Conservation (phyloP, 2,797 vertebrate species). For the Chelon auratus region DNA sequence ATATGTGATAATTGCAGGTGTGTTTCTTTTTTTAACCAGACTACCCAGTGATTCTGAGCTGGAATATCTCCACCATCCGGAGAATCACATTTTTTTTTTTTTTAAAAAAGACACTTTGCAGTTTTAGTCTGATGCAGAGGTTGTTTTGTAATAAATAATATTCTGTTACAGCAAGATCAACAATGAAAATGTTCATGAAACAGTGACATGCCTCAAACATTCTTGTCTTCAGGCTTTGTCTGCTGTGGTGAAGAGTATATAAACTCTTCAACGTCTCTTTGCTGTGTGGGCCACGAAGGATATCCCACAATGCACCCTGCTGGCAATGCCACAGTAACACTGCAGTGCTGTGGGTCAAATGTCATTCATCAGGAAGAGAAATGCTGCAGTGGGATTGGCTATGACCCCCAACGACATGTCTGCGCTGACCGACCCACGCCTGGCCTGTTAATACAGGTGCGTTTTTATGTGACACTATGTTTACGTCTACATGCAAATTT, state of each 20-base stretch:
- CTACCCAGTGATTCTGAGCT: too few species aligned
- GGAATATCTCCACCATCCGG: too few species aligned
- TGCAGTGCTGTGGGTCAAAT: conserved; percentile 92
- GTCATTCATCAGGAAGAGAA: conserved; percentile 88
- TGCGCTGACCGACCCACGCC: conserved; percentile 90
- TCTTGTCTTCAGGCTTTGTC: conserved; percentile 85
- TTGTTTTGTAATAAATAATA: neutral
- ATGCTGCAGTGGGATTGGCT: conserved; percentile 93
- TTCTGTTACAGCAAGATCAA: neutral
- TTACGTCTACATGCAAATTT: too few species aligned
- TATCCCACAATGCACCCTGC: conserved; percentile 86
- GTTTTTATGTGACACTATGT: conserved; percentile 39
- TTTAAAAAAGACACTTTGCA: neutral
- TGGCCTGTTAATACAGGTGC: conserved; percentile 87
- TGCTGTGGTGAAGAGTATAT: conserved; percentile 93
- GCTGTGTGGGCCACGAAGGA: conserved; percentile 88
- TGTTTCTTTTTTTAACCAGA: too few species aligned
- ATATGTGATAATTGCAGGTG: too few species aligned
- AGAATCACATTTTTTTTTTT: too few species aligned
- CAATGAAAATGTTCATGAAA: neutral
- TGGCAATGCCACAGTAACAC: conserved; percentile 85
- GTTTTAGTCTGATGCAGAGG: neutral
- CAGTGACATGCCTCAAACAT: conserved; percentile 1
- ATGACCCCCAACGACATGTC: conserved; percentile 90
- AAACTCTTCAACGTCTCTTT: conserved; percentile 90